Evolutionary conservation across 1,140 invertebrate genomes (phyloP).

Genomic region (Aphaenogaster rudis): DNA sequence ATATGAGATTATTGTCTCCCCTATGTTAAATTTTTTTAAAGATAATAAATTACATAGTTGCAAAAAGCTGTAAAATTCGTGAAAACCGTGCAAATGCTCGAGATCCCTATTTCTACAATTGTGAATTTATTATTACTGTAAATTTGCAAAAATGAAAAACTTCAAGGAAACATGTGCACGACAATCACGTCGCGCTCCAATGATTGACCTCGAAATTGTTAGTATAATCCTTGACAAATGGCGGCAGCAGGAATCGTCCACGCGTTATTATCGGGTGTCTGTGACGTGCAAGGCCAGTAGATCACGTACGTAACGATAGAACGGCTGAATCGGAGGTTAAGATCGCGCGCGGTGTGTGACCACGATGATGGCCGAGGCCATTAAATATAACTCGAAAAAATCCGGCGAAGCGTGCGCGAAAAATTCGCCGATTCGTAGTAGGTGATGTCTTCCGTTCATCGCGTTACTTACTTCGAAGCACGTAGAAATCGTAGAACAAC

Average conservation of each 20-base stretch:
- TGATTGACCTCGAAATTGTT: slow-evolving; percentile 40
- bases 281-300: neutral
- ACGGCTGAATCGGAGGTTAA: slow-evolving; percentile 79
- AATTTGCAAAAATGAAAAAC: neutral
- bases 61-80: neutral
- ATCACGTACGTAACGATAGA: slow-evolving; percentile 14
- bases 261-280: neutral
- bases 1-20: neutral
- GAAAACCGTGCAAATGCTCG: neutral
- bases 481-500: slow-evolving; percentile 82
- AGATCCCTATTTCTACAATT: neutral
- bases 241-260: slow-evolving; percentile 26
- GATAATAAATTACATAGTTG: slow-evolving; percentile 6
- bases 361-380: slow-evolving; percentile 81
- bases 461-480: slow-evolving; percentile 82
- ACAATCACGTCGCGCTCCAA: slow-evolving; percentile 7
- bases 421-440: neutral
- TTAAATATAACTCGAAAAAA: slow-evolving; percentile 42
- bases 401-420: neutral
- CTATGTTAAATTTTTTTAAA: neutral
- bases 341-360: slow-evolving; percentile 73
- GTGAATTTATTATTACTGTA: neutral
- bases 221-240: slow-evolving; percentile 57
- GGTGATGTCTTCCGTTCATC: neutral
- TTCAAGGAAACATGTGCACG: neutral